These are phyloP conservation scores for Cosmorhoe ocellata DNA, from an alignment of 2,888 invertebrate species.

Conservation along the genomic window DNA sequence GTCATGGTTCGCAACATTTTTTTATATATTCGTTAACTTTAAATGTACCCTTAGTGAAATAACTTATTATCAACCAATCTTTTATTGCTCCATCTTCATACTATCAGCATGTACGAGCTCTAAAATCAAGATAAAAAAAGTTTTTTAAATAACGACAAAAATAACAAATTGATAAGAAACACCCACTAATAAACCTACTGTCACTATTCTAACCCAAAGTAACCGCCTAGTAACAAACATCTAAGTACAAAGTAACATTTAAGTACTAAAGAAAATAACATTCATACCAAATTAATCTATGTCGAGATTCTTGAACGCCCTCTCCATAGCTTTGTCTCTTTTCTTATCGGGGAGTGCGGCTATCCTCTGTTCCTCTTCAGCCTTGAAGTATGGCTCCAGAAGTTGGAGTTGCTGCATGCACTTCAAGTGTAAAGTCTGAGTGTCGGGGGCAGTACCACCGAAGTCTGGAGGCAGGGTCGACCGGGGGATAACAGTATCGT, in stretches of 20 bases:
- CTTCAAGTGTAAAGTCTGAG: slow-evolving; percentile 67
- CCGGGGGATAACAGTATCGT: slow-evolving; percentile 79
- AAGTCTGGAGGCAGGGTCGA: slow-evolving; percentile 83
- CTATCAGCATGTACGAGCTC: too few species aligned
- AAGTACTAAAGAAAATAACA: neutral
- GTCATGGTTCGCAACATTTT: too few species aligned
- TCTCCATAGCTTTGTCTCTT: slow-evolving; percentile 82
- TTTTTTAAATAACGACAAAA: too few species aligned
- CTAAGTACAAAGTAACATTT: neutral
- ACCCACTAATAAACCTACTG: too few species aligned
- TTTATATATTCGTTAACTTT: too few species aligned
- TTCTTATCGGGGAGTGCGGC: slow-evolving; percentile 69
- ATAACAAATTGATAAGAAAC: too few species aligned
- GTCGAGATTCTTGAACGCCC: slow-evolving; percentile 87
- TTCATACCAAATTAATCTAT: slow-evolving; percentile 78
- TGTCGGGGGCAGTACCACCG: slow-evolving; percentile 82
- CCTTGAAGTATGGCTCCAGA: slow-evolving; percentile 64
- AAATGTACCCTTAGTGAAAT: too few species aligned
- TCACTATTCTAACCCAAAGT: too few species aligned
- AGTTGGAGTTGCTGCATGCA: slow-evolving; percentile 63
- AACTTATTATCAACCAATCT: too few species aligned
- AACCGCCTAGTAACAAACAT: neutral
- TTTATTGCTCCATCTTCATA: too few species aligned
- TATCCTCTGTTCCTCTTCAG: slow-evolving; percentile 69
- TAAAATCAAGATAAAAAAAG: too few species aligned